These are phyloP conservation scores for Pelecanoides urinatrix DNA, from an alignment of 2,113 vertebrate species.

Conservation along the genomic window DNA sequence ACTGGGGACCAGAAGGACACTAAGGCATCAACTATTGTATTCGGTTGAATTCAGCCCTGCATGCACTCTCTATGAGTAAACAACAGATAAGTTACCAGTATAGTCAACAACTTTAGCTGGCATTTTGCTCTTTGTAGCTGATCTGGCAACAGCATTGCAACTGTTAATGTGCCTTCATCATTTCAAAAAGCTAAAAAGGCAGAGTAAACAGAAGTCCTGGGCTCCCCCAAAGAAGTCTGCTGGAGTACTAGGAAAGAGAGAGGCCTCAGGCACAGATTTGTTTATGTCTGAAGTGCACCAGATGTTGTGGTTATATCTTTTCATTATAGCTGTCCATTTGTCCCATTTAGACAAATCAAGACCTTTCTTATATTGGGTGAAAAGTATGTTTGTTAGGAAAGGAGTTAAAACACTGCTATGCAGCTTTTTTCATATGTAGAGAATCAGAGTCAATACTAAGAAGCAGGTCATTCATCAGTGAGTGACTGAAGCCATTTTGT, in stretches of 20 bases:
- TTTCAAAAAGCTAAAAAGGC: neutral
- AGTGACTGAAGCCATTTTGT: neutral
- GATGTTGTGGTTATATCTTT: conserved; percentile 32
- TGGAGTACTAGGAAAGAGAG: neutral
- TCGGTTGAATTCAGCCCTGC: neutral
- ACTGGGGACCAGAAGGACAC: neutral
- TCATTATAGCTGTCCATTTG: neutral
- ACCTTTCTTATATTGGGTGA: neutral
- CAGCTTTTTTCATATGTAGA: neutral
- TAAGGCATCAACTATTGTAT: neutral
- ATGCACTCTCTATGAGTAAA: neutral
- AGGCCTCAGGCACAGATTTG: neutral
- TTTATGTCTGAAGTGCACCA: conserved; percentile 4
- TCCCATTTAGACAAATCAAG: neutral
- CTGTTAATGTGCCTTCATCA: neutral
- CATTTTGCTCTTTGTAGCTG: neutral
- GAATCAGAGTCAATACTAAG: neutral
- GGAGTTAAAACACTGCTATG: neutral
- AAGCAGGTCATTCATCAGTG: neutral
- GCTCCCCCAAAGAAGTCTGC: neutral
- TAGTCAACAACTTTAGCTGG: neutral
- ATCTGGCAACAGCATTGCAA: neutral
- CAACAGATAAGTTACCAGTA: neutral
- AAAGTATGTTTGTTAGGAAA: neutral
- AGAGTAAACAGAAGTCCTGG: neutral